These are phyloP conservation scores for Neotoxoptera formosana DNA, from an alignment of 1,140 invertebrate genomes.

Conservation along the genomic window DNA sequence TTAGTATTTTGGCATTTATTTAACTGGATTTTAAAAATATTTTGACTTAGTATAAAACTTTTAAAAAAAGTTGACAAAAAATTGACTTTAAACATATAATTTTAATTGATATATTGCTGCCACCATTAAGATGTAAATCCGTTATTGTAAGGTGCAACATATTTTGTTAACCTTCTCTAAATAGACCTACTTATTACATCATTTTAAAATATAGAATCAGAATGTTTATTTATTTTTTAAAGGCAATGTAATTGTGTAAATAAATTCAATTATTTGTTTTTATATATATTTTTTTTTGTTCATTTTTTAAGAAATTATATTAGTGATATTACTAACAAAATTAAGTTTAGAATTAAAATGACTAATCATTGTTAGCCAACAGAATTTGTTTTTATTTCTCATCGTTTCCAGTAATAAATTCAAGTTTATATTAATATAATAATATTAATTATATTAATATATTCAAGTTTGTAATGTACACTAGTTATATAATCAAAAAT, in stretches of 20 bases:
- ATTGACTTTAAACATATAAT: background rate
- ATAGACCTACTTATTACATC: slow-evolving; percentile 34
- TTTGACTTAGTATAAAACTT: background rate
- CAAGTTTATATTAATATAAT: background rate
- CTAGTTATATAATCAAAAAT: background rate
- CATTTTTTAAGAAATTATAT: background rate
- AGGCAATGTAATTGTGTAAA: slow-evolving; percentile 56
- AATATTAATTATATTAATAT: too few species aligned
- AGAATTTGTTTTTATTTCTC: background rate
- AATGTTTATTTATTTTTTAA: slow-evolving; percentile 48
- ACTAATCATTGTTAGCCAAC: background rate
- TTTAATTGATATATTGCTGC: background rate
- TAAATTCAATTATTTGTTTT: slow-evolving; percentile 55
- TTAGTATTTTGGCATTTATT: background rate
- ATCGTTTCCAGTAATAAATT: background rate
- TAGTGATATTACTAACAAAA: slow-evolving; percentile 15
- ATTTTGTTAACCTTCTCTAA: slow-evolving; percentile 34
- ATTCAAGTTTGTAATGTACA: background rate
- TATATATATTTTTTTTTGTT: slow-evolving; percentile 40
- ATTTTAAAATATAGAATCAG: slow-evolving; percentile 36
- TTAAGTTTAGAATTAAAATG: background rate
- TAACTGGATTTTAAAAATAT: background rate
- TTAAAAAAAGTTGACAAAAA: background rate
- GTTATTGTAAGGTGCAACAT: slow-evolving; percentile 30
- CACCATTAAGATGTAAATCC: slow-evolving; percentile 27